Conservation (phyloP, 2,113 vertebrate genomes). For the Cochlearius cochlearius region DNA sequence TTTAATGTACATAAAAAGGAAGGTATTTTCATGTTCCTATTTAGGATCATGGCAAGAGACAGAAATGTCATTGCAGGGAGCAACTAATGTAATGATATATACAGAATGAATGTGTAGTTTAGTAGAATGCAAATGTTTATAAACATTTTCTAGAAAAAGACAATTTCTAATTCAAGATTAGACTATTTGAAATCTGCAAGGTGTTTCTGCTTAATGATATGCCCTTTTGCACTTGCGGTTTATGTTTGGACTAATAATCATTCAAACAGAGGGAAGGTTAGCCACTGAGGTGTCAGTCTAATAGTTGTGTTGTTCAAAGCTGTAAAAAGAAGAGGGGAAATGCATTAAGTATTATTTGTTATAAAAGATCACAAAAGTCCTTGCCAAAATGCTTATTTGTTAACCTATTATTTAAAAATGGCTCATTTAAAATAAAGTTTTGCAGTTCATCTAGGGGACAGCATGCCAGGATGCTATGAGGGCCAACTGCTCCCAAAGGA, state of each 20-base stretch:
- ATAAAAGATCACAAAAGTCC: not conserved
- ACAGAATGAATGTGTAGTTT: not conserved
- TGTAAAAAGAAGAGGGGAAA: not conserved
- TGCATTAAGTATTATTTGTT: not conserved
- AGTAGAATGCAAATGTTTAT: not conserved
- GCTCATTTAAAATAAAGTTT: not conserved
- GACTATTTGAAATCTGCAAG: not conserved
- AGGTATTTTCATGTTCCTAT: not conserved
- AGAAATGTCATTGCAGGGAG: not conserved
- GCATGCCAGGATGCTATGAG: not conserved
- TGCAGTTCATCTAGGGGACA: not conserved
- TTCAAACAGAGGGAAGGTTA: not conserved
- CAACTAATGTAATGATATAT: not conserved
- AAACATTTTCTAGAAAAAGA: not conserved
- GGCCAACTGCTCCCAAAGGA: not conserved
- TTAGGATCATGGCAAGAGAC: not conserved
- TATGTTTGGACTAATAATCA: not conserved
- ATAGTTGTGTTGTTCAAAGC: not conserved
- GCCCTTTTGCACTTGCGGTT: not conserved
- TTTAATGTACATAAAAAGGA: not conserved
- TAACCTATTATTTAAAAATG: not conserved
- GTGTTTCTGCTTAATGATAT: not conserved
- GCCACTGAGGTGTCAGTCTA: not conserved
- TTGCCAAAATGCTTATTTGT: not conserved
- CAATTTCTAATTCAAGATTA: not conserved